Conservation (phyloP, 2,888 invertebrate genomes). For the Pardosa pseudoannulata region DNA sequence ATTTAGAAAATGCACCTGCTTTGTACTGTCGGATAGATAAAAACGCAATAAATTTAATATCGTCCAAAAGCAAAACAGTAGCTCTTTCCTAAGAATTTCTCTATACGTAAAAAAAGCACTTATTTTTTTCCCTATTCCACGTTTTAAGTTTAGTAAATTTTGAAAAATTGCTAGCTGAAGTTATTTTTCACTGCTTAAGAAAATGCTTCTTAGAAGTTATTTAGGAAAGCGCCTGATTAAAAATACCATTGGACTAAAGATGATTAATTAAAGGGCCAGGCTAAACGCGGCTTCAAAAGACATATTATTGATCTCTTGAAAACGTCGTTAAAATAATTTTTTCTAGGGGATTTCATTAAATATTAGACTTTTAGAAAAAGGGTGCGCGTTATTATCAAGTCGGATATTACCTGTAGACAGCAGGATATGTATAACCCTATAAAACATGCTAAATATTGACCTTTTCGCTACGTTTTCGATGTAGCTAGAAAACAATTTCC, state of each 20-base stretch:
- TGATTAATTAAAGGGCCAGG: conserved; percentile 61
- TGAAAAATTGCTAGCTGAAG: conserved; percentile 53
- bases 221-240: conserved; percentile 52
- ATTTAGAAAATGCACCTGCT: conserved; percentile 44
- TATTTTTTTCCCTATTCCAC: neutral
- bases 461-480: neutral
- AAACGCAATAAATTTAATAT: conserved; percentile 61
- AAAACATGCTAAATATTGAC: conserved; percentile 9
- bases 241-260: conserved; percentile 61
- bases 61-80: conserved; percentile 29
- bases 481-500: neutral
- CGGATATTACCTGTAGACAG: conserved; percentile 20
- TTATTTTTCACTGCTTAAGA: conserved; percentile 52
- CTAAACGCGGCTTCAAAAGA: conserved; percentile 53
- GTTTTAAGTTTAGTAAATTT: conserved; percentile 41
- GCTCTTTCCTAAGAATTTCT: neutral
- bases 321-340: conserved; percentile 48
- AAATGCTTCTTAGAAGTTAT: conserved; percentile 45
- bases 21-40: conserved; percentile 32
- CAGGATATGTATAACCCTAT: neutral
- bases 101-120: conserved; percentile 23
- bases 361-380: neutral
- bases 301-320: conserved; percentile 61
- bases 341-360: conserved; percentile 26
- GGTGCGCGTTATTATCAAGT: neutral